Evolutionary conservation across 2,888 invertebrate genomes (phyloP).

Genomic region (Drosophila buzzatii): DNA sequence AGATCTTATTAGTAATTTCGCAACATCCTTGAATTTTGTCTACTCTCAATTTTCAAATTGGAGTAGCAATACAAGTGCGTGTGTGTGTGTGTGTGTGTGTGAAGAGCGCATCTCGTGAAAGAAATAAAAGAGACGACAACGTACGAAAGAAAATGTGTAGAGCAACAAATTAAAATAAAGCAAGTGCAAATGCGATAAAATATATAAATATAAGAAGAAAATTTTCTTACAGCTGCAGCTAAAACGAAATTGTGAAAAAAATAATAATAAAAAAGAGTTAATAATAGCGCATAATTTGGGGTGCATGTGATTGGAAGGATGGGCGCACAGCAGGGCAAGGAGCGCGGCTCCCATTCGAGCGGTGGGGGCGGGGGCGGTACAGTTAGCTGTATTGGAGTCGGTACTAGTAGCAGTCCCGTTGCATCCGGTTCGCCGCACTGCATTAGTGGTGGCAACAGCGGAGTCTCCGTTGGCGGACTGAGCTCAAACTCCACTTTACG

Average conservation of each 20-base stretch:
- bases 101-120: slow-evolving; percentile 59
- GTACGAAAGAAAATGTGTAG: slow-evolving; percentile 63
- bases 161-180: slow-evolving; percentile 62
- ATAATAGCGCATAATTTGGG: slow-evolving; percentile 33
- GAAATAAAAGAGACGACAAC: slow-evolving; percentile 66
- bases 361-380: slow-evolving; percentile 80
- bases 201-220: slow-evolving; percentile 27
- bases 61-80: slow-evolving; percentile 60
- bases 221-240: slow-evolving; percentile 30
- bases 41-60: slow-evolving; percentile 81
- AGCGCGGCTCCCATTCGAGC: slow-evolving; percentile 88
- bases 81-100: slow-evolving; percentile 18
- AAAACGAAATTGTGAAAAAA: slow-evolving; percentile 47
- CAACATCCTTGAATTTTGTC: slow-evolving; percentile 78
- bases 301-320: slow-evolving; percentile 85
- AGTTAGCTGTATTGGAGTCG: slow-evolving; percentile 87
- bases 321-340: slow-evolving; percentile 98
- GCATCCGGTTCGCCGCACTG: slow-evolving; percentile 80
- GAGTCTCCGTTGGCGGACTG: slow-evolving; percentile 63
- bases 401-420: slow-evolving; percentile 80
- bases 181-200: slow-evolving; percentile 55
- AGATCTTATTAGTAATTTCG: slow-evolving; percentile 54
- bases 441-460: slow-evolving; percentile 77
- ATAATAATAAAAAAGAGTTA: neutral
- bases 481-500: slow-evolving; percentile 88